Percentiles rank a stretch among this genome's conserved stretches.
Conservation (phyloP, 2,797 vertebrate genomes). For the Sylvia borin region DNA sequence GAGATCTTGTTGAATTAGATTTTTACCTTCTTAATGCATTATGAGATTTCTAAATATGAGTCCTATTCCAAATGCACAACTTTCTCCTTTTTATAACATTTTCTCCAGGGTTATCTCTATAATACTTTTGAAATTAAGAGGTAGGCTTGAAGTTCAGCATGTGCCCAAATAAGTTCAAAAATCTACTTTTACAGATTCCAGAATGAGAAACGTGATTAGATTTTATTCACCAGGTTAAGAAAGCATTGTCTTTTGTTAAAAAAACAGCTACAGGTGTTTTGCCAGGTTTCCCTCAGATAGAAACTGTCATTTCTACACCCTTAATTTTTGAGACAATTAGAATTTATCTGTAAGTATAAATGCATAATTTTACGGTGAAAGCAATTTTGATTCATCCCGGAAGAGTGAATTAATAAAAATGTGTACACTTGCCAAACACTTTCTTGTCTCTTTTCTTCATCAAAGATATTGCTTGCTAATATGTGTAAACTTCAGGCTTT, state of each 20-base stretch:
- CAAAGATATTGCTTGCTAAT: neutral
- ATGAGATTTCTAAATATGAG: neutral
- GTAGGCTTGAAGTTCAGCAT: neutral
- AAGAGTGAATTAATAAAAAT: constrained; percentile 34
- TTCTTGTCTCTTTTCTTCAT: constrained; percentile 41
- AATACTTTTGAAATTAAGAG: neutral
- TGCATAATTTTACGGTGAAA: neutral
- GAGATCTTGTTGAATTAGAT: neutral
- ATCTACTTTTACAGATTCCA: neutral
- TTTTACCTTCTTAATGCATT: neutral
- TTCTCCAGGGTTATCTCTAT: neutral
- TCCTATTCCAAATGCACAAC: neutral
- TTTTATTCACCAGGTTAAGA: neutral
- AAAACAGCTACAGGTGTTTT: neutral
- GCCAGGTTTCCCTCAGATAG: neutral
- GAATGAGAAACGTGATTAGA: neutral
- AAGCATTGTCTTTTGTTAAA: neutral
- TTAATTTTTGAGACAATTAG: neutral
- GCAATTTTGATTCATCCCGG: neutral
- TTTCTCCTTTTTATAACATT: neutral
- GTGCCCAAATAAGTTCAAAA: neutral
- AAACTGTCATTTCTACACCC: neutral
- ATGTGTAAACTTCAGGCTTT: neutral
- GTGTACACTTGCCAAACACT: constrained; percentile 15
- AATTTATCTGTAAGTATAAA: neutral